phyloP scores from a whole-genome alignment of 2,113 vertebrate genomes.

The Mesitornis unicolor region DNA sequence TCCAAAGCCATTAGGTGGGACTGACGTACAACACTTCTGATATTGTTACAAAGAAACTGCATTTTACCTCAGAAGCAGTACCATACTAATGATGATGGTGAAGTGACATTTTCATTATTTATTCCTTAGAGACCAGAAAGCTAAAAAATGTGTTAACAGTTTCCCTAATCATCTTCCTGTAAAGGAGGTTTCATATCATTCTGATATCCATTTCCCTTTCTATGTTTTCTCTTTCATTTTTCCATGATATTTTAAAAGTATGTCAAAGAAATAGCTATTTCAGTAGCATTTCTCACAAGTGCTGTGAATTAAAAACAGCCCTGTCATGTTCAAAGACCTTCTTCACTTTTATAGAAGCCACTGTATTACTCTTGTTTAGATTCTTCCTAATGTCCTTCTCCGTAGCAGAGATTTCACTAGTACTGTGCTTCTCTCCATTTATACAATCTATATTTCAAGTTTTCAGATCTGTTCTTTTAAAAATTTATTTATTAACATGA shows the following conservation, averaged over 20 bases:
- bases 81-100: neutral
- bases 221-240: neutral
- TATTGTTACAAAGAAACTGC: neutral
- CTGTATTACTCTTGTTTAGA: neutral
- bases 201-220: neutral
- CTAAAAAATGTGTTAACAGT: neutral
- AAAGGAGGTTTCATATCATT: neutral
- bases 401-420: neutral
- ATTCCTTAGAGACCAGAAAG: neutral
- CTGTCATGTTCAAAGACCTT: neutral
- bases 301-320: neutral
- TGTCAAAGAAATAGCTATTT: neutral
- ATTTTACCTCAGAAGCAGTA: neutral
- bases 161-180: neutral
- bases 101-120: neutral
- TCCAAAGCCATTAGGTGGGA: neutral
- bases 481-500: neutral
- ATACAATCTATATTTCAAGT: neutral
- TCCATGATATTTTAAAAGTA: neutral
- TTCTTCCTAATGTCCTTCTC: neutral
- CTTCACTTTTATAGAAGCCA: neutral
- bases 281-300: neutral
- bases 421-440: neutral
- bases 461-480: neutral
- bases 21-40: neutral